phyloP scores from a whole-genome alignment of 2,888 invertebrate genomes.

The Barypeithes pellucidus region DNA sequence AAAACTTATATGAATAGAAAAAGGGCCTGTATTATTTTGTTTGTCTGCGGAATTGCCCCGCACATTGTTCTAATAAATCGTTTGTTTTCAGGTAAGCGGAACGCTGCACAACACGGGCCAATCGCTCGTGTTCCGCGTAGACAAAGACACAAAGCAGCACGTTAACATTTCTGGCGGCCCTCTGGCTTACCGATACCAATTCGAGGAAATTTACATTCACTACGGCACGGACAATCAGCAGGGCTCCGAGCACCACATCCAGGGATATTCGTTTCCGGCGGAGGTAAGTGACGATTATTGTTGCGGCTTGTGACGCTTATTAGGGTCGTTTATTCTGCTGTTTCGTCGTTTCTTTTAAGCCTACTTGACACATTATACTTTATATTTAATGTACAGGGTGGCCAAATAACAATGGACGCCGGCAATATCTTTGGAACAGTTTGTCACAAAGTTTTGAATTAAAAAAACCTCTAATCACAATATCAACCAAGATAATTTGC shows the following conservation, averaged over 20 bases:
- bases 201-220: constrained; percentile 96
- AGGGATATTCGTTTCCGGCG: constrained; percentile 95
- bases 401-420: too few species aligned
- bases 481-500: too few species aligned
- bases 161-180: constrained; percentile 98
- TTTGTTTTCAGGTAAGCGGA: constrained; percentile 83
- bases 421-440: too few species aligned
- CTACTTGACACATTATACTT: neutral
- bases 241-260: constrained; percentile 97
- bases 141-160: constrained; percentile 91
- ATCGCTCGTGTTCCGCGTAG: constrained; percentile 92
- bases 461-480: too few species aligned
- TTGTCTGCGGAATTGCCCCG: neutral
- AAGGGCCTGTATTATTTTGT: too few species aligned
- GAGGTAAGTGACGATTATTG: constrained; percentile 79
- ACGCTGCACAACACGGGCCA: constrained; percentile 94
- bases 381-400: too few species aligned
- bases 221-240: constrained; percentile 91
- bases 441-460: too few species aligned
- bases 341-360: neutral
- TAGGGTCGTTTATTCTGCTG: neutral
- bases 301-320: constrained; percentile 1
- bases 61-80: constrained; percentile 3
- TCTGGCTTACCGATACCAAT: constrained; percentile 94
- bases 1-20: too few species aligned